Evolutionary conservation across 2,797 vertebrate genomes (phyloP), one percentile per base, ranked within the genome.

Genomic region (Oryzias sinensis): DNA sequence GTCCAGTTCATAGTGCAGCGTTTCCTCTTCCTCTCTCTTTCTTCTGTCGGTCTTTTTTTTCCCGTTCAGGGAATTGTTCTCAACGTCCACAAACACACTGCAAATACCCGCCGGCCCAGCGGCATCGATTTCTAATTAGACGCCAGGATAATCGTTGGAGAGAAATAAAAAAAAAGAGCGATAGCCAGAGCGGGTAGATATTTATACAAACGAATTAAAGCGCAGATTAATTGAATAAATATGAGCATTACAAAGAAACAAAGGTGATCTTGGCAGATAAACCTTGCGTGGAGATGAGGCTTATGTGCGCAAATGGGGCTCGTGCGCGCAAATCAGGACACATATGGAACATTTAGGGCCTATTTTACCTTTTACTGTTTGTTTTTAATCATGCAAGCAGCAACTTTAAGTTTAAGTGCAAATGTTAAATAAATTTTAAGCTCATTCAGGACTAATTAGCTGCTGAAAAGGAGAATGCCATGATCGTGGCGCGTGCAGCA

Each of bases 91-190:
- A 93, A 92, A 92, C 92, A 92, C 92, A 93, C 90, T 88, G 92
- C 92, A 93, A 92, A 93, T 90, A 91, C 92, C 92, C 92, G 86
- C 79, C 88, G 91, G 92, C 88, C 89, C 87, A 85, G 84, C 88
- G 60, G 77, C 91, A 94, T 94, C 88, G 93, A 94, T 94, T 94
- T 93, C 92, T 93, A 94, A 94, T 94, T 93, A 94, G 92, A 90
- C 88, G 88, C 79, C 87, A 86, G 90, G 92, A 92, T 93, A 93
- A 93, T 92, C 90, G 91, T 91, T 91, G 91, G 87, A 88, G 90
- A 91, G 89, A 91, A 86, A 91, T 88, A 85, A 87, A 87, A 86
- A 86, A 81, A 89, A 43, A 79, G 81, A 80, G 80, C 77, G 76
- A 86, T 87, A 86, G 88, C 77, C 67, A 83, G 79, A 87, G 76